phyloP scores from a whole-genome alignment of 1,140 invertebrate genomes.

The Agrypnia vestita region DNA sequence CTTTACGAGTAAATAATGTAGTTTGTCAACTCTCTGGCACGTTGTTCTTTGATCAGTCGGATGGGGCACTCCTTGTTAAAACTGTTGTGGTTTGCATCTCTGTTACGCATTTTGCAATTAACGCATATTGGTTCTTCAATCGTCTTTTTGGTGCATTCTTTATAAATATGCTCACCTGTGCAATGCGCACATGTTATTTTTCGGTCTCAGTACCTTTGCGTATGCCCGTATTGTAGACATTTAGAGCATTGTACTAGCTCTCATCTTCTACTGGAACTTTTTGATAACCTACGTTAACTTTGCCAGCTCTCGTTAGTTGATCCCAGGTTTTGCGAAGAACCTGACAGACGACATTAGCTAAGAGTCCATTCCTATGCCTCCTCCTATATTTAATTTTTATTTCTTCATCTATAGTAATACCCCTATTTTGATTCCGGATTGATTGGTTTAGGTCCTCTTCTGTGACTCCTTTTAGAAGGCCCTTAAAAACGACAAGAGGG shows the following conservation, averaged over 20 bases:
- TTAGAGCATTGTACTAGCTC: neutral
- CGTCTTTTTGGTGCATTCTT: neutral
- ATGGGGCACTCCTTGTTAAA: neutral
- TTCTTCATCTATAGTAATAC: neutral
- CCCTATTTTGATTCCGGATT: neutral
- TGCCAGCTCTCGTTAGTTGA: neutral
- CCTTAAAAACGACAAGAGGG: slow-evolving; percentile 1
- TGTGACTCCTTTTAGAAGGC: neutral
- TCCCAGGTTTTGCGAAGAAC: neutral
- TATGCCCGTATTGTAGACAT: neutral
- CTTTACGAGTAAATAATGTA: neutral
- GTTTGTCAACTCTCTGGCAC: neutral
- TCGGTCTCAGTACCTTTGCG: neutral
- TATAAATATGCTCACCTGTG: neutral
- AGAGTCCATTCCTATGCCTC: neutral
- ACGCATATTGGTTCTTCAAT: neutral
- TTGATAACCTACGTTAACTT: neutral
- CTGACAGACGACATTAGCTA: neutral
- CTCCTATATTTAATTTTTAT: neutral
- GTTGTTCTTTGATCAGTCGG: neutral
- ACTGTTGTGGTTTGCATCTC: neutral
- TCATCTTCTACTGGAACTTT: neutral
- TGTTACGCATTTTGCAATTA: neutral
- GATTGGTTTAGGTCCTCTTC: neutral
- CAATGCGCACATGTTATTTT: neutral